phyloP scores from a whole-genome alignment of 2,888 invertebrate species.

The Pandemis corylana region DNA sequence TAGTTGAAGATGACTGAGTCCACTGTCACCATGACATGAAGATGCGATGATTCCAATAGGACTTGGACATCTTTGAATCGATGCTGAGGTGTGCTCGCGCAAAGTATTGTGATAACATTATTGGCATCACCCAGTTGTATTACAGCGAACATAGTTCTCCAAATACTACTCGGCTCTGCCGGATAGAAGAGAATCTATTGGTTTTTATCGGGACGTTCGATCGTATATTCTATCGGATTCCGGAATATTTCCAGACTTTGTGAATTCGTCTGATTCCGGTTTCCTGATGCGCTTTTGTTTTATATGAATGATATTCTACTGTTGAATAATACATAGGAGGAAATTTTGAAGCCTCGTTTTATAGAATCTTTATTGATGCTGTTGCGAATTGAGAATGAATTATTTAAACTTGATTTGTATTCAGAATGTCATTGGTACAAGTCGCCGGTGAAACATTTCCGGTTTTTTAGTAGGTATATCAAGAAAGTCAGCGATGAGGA shows the following conservation, averaged over 20 bases:
- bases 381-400: conserved; percentile 8
- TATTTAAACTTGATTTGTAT: neutral
- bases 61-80: neutral
- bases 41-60: too few relatives aligned
- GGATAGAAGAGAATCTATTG: conserved; percentile 24
- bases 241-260: conserved; percentile 1
- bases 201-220: conserved; percentile 3
- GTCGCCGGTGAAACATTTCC: neutral
- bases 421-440: neutral
- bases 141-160: conserved; percentile 1
- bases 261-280: conserved; percentile 6
- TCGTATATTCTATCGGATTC: conserved; percentile 22
- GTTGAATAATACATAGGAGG: conserved; percentile 13
- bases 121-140: neutral
- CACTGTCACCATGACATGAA: neutral
- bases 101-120: neutral
- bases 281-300: conserved; percentile 27
- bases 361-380: neutral
- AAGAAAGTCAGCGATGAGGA: neutral
- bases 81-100: neutral
- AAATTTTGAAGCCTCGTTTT: conserved; percentile 2
- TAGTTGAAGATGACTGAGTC: too few relatives aligned
- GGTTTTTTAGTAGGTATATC: neutral
- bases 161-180: conserved; percentile 13
- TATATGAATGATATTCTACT: conserved; percentile 14